These are phyloP conservation scores for Heliconius erato DNA, from an alignment of 2,888 invertebrate genomes.

Conservation along the genomic window DNA sequence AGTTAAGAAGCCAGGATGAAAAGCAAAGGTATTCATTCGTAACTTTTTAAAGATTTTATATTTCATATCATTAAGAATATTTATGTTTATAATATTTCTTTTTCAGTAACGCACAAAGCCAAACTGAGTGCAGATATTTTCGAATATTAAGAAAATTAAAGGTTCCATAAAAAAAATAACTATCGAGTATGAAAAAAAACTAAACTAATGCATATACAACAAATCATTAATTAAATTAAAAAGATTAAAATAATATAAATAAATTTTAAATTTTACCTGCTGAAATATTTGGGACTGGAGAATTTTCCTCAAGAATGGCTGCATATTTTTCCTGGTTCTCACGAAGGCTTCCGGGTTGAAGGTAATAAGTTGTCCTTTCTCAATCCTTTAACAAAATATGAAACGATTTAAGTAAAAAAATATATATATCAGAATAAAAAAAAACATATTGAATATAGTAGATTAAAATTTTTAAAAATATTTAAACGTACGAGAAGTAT, in stretches of 20 bases:
- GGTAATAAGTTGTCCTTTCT: slow-evolving; percentile 87
- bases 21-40: background rate
- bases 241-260: background rate
- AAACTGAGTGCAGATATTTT: no score
- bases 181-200: no score
- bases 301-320: slow-evolving; percentile 95
- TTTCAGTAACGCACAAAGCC: no score
- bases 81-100: no score
- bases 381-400: slow-evolving; percentile 66
- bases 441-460: background rate
- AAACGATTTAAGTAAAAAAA: background rate
- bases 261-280: slow-evolving; percentile 86
- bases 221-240: no score
- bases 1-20: background rate
- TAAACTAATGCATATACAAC: no score
- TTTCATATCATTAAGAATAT: no score
- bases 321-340: slow-evolving; percentile 94
- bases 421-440: background rate
- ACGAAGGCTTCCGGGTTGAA: slow-evolving; percentile 96
- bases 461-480: background rate
- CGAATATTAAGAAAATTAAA: no score
- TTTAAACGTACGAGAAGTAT: background rate
- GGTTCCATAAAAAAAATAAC: no score
- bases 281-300: slow-evolving; percentile 97
- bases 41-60: background rate